Evolutionary conservation across 2,113 vertebrate species (phyloP).

Genomic region (Apteryx owenii): DNA sequence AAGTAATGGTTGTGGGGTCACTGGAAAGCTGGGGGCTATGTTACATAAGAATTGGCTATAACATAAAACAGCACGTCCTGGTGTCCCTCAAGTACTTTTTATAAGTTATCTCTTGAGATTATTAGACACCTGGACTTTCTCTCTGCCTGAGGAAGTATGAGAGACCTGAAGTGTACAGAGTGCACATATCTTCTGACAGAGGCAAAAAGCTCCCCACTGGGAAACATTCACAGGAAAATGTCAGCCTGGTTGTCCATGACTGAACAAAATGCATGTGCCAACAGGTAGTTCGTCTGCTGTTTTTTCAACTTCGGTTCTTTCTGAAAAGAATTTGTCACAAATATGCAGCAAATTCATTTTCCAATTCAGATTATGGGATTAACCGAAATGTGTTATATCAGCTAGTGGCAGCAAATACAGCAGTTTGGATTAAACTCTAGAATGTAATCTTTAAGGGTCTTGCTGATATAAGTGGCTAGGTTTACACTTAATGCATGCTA

Average conservation of each 20-base stretch:
- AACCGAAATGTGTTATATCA: rapidly evolving
- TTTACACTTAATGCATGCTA: not conserved
- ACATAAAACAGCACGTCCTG: not conserved
- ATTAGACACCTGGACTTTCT: not conserved
- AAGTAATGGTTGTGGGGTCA: not conserved
- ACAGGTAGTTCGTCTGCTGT: not conserved
- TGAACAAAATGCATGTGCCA: not conserved
- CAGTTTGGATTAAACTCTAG: not conserved
- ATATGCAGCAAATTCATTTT: not conserved
- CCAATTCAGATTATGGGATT: not conserved
- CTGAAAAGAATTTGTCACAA: not conserved
- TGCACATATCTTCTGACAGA: not conserved
- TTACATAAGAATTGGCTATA: not conserved
- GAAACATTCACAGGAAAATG: not conserved
- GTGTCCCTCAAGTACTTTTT: not conserved
- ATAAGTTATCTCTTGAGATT: not conserved
- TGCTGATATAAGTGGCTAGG: not conserved
- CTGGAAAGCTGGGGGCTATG: not conserved
- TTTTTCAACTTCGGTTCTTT: rapidly evolving
- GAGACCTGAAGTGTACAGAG: not conserved
- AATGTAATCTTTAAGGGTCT: not conserved
- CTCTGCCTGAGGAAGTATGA: not conserved
- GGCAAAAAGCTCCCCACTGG: not conserved
- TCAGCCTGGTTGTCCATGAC: not conserved
- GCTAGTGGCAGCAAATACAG: not conserved